Evolutionary conservation across 2,113 vertebrate species (phyloP), one percentile per base, ranked within the genome.

Genomic region (Dicerorhinus sumatrensis): DNA sequence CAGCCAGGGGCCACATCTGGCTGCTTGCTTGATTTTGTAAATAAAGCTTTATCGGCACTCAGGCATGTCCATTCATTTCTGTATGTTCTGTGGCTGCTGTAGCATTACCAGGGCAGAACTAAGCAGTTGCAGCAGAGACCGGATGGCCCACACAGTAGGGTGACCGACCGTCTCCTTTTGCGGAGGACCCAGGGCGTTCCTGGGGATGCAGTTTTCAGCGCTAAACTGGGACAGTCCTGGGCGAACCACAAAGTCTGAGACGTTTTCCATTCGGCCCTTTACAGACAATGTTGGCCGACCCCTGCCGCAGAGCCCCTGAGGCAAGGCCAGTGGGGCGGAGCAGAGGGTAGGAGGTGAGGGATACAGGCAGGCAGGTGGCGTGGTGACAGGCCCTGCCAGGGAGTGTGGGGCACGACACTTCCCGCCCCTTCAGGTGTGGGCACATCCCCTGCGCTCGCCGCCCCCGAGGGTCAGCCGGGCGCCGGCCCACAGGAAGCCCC

Each of bases 361-460:
- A 6, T 11, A 10, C 20, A 86, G 39, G 56, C 39, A 56, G 31
- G 23, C 4, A 51, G 39, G 63, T 21, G 39, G 31, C 1, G 0
- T 17, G 17, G 18, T 0, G 51, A 36, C 13, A 6, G 87, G 60
- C 54, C 20, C 27, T 10, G 86, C 11, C 7, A 14, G 82, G 27
- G 8, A 5, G 3, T 2, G 1, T 0, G 10, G 8, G 23, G 4
- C 1, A 13, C 2, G 0, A 2, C 2, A 36, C 39, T 20, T 14
- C 76, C 60, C 23, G 33, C 25, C 39, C 39, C 36, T 58, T n/a
- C n/a, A 3, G 56, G 17, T 39, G 48, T 7, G 0, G 20, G 12
- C 33, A 56, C 36, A 13, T 13, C 6, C 18, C n/a, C 7, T 0
- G 33, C 4, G 21, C 8, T 16, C 3, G 67, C 17, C 0, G 4